phyloP scores from a whole-genome alignment of 2,888 invertebrate genomes.

The Agriopis aurantiaria region DNA sequence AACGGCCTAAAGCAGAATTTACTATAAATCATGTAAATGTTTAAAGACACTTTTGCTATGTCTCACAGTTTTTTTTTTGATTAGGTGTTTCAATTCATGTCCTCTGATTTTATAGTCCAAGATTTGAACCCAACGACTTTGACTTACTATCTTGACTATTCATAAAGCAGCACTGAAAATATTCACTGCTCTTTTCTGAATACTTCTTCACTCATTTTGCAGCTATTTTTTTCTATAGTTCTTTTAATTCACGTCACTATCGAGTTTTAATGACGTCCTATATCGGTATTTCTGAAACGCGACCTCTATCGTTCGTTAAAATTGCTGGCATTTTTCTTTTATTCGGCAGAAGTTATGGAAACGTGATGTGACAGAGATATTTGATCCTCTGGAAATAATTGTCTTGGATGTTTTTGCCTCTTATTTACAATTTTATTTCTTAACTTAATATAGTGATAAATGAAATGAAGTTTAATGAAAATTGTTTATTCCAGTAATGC shows the following conservation, averaged over 20 bases:
- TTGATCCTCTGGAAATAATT: not conserved
- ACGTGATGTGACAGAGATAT: not conserved
- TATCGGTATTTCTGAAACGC: constrained; percentile 27
- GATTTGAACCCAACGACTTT: constrained; percentile 45
- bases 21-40: no score
- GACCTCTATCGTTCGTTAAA: constrained; percentile 13
- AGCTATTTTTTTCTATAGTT: constrained; percentile 30
- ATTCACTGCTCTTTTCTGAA: constrained; percentile 29
- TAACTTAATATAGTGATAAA: no score
- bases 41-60: no score
- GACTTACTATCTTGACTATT: constrained; percentile 25
- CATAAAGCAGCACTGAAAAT: constrained; percentile 17
- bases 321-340: constrained; percentile 6
- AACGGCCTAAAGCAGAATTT: no score
- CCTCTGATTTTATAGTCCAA: not conserved
- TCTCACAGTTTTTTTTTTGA: no score
- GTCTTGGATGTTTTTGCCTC: not conserved
- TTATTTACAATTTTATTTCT: not conserved
- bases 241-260: constrained; percentile 29
- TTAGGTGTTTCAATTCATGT: not conserved
- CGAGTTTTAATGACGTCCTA: constrained; percentile 41
- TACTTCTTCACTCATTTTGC: constrained; percentile 12
- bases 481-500: no score
- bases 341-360: not conserved
- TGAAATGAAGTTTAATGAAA: no score